Percentiles rank a stretch among this genome's conserved stretches.
These are phyloP conservation scores for Onychorhynchus coronatus DNA, from an alignment of 2,113 vertebrate species.

Conservation along the genomic window DNA sequence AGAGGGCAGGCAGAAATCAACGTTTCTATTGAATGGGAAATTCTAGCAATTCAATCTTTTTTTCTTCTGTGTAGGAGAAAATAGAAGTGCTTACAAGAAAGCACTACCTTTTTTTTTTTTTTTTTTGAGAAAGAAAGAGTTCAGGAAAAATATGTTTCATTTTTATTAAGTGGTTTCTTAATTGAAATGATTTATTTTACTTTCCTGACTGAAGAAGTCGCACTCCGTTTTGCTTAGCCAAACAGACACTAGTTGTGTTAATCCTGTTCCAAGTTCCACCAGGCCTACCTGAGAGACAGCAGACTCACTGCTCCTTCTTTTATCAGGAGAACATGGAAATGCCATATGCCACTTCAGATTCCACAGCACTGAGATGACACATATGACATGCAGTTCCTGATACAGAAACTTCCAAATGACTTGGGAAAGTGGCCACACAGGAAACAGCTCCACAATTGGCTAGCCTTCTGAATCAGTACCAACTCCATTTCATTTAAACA, in stretches of 20 bases:
- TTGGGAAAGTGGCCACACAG: background rate
- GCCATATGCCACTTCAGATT: background rate
- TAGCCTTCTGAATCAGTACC: background rate
- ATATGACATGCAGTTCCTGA: background rate
- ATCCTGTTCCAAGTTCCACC: background rate
- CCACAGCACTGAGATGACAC: background rate
- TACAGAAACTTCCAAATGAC: background rate
- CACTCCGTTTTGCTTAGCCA: background rate
- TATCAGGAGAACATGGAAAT: background rate
- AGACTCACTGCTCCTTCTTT: background rate
- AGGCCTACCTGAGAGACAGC: background rate
- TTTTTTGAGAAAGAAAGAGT: background rate
- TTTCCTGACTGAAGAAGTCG: background rate
- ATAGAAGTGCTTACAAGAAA: slow-evolving; percentile 23
- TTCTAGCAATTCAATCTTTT: slow-evolving; percentile 18
- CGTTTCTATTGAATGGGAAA: slow-evolving; percentile 17
- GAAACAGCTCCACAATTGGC: background rate
- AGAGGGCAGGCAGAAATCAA: slow-evolving; percentile 31
- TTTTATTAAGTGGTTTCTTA: slow-evolving; percentile 30
- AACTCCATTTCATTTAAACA: background rate
- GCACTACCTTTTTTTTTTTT: background rate
- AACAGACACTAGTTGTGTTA: background rate
- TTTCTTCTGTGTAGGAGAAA: slow-evolving; percentile 1
- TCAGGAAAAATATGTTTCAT: background rate
- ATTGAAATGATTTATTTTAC: background rate